Base-by-base conservation (phyloP, 2,113 vertebrate species). In the Electrona antarctica region DNA sequence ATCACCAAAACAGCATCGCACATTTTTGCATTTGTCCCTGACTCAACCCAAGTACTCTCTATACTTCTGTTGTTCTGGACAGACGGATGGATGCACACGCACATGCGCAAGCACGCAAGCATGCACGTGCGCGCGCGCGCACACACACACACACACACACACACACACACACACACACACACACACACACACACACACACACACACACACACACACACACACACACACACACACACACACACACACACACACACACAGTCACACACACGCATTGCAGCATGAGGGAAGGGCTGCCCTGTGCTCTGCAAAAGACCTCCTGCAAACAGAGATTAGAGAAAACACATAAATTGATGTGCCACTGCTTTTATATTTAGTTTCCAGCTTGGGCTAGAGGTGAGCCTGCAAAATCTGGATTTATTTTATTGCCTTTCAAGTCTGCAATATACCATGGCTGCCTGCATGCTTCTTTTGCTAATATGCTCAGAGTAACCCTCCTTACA, bases 261-360 rank as follows among this genome's bases (percentile, higher is more conserved):
- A 47, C 29, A 46, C 69, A 71, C 69, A 52, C 60, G 28, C 47
- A 50, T 8, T 7, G 46, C 50, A 63, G 54, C n/a, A 9, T 49
- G 64, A 78, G 74, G 66, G 70, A 80, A 85, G 55, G 76, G 69
- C 64, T 69, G 69, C 68, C 52, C 73, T 71, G 46, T 60, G 67
- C 33, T 12, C 56, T 63, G 60, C 78, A 80, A 85, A 58, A 74
- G 77, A 71, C 68, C 79, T 61, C 74, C 83, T 86, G 85, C 85
- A 88, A 88, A 88, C 80, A 90, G 60, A 90, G 91, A 90, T 90
- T 82, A 89, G 84, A 86, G 82, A 82, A 74, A 87, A 87, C 78
- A 64, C 90, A 88, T 89, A 76, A 78, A 85, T 90, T 86, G 69
- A 82, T 82, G 78, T 83, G 82, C 77, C 79, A 64, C 70, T 76